These are phyloP conservation scores for Drosophila erecta DNA, from an alignment of 1,140 invertebrate genomes.

Conservation along the genomic window DNA sequence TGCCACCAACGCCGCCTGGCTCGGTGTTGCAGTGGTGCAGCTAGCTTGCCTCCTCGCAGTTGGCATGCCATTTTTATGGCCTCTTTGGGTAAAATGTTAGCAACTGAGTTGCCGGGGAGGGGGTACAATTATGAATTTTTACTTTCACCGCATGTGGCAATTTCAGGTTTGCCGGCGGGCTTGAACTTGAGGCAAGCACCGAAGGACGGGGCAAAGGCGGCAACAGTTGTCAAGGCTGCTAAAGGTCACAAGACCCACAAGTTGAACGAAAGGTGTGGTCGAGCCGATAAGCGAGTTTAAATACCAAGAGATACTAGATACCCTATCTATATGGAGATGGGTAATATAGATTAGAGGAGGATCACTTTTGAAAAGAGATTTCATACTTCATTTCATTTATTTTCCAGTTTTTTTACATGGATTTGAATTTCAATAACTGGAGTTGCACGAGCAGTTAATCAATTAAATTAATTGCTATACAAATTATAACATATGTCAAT, in stretches of 20 bases:
- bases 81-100: slow-evolving; percentile 66
- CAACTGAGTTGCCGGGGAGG: slow-evolving; percentile 19
- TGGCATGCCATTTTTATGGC: slow-evolving; percentile 74
- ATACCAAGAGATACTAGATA: slow-evolving; percentile 6
- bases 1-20: slow-evolving; percentile 31
- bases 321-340: not conserved
- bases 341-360: not conserved
- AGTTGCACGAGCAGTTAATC: no score
- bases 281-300: slow-evolving; percentile 30
- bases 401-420: no score
- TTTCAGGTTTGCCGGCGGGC: slow-evolving; percentile 42
- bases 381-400: not conserved
- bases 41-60: slow-evolving; percentile 43
- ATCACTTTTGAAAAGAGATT: not conserved
- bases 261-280: slow-evolving; percentile 64
- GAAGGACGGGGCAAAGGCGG: slow-evolving; percentile 13
- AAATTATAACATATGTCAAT: no score
- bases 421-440: not conserved
- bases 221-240: slow-evolving; percentile 73
- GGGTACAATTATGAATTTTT: slow-evolving; percentile 83
- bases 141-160: slow-evolving; percentile 83
- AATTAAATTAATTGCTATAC: not conserved
- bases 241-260: slow-evolving; percentile 58
- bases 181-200: slow-evolving; percentile 67
- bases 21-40: slow-evolving; percentile 10